phyloP scores from a whole-genome alignment of 2,888 invertebrate species.

The Drosophila buzzatii region DNA sequence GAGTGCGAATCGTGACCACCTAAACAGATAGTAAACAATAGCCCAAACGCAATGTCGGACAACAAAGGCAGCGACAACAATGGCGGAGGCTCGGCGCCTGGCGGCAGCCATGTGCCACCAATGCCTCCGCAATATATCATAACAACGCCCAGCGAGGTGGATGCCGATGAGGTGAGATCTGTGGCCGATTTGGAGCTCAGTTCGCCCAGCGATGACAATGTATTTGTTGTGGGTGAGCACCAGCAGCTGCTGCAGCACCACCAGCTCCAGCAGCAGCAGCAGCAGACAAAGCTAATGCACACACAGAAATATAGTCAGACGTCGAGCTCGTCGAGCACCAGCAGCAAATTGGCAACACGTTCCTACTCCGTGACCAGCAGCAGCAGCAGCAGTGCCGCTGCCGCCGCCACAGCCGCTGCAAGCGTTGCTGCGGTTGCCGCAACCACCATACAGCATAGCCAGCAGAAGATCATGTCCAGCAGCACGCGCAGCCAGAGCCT shows the following conservation, averaged over 20 bases:
- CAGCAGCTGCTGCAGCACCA: constrained; percentile 18
- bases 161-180: constrained; percentile 81
- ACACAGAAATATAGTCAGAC: constrained; percentile 64
- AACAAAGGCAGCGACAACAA: constrained; percentile 41
- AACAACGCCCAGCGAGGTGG: constrained; percentile 84
- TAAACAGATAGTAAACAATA: constrained; percentile 2
- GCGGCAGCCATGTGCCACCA: constrained; percentile 43
- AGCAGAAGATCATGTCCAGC: constrained; percentile 79
- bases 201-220: constrained; percentile 56
- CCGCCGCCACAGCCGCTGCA: neutral
- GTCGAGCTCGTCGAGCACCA: constrained; percentile 55
- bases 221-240: constrained; percentile 47
- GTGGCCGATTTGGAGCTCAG: constrained; percentile 67
- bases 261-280: constrained; percentile 61
- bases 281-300: constrained; percentile 48
- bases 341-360: constrained; percentile 73
- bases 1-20: constrained; percentile 10
- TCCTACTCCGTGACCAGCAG: constrained; percentile 69
- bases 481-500: constrained; percentile 83
- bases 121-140: constrained; percentile 84
- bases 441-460: constrained; percentile 40
- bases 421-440: neutral
- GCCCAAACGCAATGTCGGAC: constrained; percentile 53
- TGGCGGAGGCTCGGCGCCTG: constrained; percentile 19
- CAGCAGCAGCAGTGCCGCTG: constrained; percentile 50